Conservation (phyloP, 2,113 vertebrate genomes). For the Syngnathus scovelli region DNA sequence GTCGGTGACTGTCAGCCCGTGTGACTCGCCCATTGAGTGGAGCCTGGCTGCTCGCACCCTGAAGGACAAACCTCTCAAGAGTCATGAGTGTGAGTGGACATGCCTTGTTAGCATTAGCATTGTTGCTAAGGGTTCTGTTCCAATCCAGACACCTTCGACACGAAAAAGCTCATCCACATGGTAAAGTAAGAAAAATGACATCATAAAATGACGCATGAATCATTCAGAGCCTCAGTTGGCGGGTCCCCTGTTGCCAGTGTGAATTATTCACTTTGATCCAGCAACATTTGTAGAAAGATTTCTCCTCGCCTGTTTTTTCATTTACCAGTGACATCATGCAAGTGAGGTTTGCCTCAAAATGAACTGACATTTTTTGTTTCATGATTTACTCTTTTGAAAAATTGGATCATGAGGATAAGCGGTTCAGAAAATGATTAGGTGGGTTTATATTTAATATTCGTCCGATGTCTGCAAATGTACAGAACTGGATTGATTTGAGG, state of each 20-base stretch:
- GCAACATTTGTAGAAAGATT: conserved; percentile 40
- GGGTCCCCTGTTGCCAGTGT: conserved; percentile 41
- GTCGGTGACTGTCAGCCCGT: conserved; percentile 79
- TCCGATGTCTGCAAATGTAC: not conserved
- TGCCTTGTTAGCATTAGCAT: not conserved
- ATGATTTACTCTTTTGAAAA: not conserved
- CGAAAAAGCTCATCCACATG: conserved; percentile 27
- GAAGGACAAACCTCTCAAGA: conserved; percentile 69
- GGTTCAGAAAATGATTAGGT: too few relatives aligned
- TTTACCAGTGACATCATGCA: conserved; percentile 14
- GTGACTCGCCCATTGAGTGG: conserved; percentile 80
- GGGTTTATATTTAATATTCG: not conserved
- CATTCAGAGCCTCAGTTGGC: conserved; percentile 53
- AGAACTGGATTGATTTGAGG: not conserved
- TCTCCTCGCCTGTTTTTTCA: conserved; percentile 23
- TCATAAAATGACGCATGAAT: conserved; percentile 67
- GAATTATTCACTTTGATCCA: conserved; percentile 73
- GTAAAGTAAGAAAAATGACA: conserved; percentile 50
- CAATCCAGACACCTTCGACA: too few relatives aligned
- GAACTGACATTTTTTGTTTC: conserved; percentile 13
- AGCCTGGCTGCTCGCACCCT: conserved; percentile 64
- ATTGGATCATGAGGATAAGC: not conserved
- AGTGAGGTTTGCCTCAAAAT: conserved; percentile 22
- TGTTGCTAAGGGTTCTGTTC: not conserved
- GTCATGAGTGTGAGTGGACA: conserved; percentile 64